These are phyloP conservation scores for Pachyramphus minor DNA, from an alignment of 2,113 vertebrate genomes.

Conservation along the genomic window DNA sequence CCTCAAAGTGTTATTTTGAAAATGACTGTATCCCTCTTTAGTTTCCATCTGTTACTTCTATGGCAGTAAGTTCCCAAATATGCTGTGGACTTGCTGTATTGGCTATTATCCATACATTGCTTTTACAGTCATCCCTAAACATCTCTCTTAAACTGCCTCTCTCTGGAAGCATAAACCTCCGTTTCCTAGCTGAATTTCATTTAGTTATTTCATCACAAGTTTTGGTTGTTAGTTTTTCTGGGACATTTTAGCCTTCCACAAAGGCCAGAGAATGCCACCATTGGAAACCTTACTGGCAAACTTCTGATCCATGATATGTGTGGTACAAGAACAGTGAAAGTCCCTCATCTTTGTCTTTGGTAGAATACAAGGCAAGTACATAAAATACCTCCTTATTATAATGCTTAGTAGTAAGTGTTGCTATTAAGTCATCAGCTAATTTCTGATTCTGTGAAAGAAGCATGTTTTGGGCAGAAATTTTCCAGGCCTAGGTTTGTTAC, in stretches of 20 bases:
- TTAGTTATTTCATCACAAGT: background rate
- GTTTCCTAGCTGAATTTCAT: background rate
- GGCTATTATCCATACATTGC: background rate
- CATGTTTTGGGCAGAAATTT: constrained; percentile 48
- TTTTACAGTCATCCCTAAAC: background rate
- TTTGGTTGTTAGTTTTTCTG: background rate
- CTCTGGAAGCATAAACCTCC: background rate
- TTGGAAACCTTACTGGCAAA: background rate
- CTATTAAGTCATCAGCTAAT: constrained; percentile 45
- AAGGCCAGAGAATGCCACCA: background rate
- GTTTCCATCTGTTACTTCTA: background rate
- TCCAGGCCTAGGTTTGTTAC: constrained; percentile 41
- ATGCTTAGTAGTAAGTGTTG: background rate
- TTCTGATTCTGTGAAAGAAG: constrained; percentile 50
- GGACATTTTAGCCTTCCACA: background rate
- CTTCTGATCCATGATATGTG: background rate
- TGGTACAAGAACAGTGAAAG: background rate
- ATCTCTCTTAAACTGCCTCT: background rate
- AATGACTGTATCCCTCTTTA: background rate
- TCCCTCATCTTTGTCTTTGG: background rate
- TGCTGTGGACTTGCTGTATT: background rate
- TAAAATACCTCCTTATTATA: constrained; percentile 42
- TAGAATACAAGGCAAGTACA: background rate
- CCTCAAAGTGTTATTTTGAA: background rate
- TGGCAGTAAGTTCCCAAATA: background rate